Evolutionary conservation across 2,113 vertebrate genomes (phyloP).

Genomic region (Parus major): DNA sequence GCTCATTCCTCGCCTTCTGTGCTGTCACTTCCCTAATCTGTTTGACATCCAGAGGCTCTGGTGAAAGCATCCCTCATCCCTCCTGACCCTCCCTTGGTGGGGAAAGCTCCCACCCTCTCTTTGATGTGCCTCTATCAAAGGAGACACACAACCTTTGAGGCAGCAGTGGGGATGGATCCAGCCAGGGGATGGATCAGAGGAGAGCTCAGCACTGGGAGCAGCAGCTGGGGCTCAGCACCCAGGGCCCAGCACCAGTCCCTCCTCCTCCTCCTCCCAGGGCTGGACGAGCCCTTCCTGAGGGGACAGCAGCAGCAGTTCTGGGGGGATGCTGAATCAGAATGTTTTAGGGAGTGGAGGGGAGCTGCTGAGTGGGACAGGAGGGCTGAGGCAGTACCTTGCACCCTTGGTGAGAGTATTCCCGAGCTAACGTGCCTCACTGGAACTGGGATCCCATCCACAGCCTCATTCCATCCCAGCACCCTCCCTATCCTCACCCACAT

Average conservation of each 20-base stretch:
- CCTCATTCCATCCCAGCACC: background rate
- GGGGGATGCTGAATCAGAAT: background rate
- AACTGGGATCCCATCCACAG: background rate
- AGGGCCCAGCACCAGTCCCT: background rate
- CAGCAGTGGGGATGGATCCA: background rate
- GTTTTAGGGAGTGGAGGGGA: background rate
- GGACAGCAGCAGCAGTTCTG: fast-evolving
- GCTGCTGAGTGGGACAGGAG: background rate
- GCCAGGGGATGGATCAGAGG: background rate
- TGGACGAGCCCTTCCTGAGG: background rate
- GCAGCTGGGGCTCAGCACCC: background rate
- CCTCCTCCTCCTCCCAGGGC: background rate
- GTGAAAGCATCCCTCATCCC: background rate
- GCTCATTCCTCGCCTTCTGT: background rate
- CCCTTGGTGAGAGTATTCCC: background rate
- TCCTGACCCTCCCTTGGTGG: background rate
- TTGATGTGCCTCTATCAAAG: background rate
- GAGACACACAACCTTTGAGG: background rate
- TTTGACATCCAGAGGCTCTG: background rate
- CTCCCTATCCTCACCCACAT: background rate
- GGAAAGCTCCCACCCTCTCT: background rate
- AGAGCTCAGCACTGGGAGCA: background rate
- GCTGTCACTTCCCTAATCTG: conserved; percentile 7
- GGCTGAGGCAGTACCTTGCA: background rate
- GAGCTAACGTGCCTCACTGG: background rate